These are phyloP conservation scores for Bombylius major DNA, from an alignment of 2,888 invertebrate species.

Conservation along the genomic window DNA sequence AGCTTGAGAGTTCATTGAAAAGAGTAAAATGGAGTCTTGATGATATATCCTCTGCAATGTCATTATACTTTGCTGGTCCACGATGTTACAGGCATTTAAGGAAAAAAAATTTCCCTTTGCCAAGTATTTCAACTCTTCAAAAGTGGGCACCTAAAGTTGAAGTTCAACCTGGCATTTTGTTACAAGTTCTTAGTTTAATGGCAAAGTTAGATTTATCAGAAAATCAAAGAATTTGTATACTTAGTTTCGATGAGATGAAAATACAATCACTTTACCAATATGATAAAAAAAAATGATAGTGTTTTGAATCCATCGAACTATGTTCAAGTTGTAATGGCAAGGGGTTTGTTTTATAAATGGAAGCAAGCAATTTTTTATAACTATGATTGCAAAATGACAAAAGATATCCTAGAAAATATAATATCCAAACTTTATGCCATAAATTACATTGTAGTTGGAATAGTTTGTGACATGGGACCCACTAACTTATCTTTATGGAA, in stretches of 20 bases:
- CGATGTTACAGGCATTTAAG: conserved; percentile 4
- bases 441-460: neutral
- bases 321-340: conserved; percentile 10
- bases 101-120: conserved; percentile 9
- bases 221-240: conserved; percentile 9
- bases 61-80: conserved; percentile 9
- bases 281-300: conserved; percentile 1
- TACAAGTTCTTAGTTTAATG: conserved; percentile 5
- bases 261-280: conserved; percentile 6
- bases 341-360: conserved; percentile 10
- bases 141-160: conserved; percentile 10
- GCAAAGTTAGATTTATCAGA: neutral
- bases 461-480: too few relatives aligned
- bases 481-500: too few relatives aligned
- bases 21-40: conserved; percentile 6
- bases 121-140: conserved; percentile 6
- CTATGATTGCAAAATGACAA: conserved; percentile 7
- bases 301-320: conserved; percentile 3
- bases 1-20: conserved; percentile 2
- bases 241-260: conserved; percentile 13
- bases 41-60: conserved; percentile 10
- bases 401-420: too few relatives aligned
- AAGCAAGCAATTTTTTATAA: conserved; percentile 12
- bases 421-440: conserved; percentile 6
- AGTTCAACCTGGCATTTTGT: conserved; percentile 8